Conservation (phyloP, 2,888 invertebrate species). For the Encarsia formosa region DNA sequence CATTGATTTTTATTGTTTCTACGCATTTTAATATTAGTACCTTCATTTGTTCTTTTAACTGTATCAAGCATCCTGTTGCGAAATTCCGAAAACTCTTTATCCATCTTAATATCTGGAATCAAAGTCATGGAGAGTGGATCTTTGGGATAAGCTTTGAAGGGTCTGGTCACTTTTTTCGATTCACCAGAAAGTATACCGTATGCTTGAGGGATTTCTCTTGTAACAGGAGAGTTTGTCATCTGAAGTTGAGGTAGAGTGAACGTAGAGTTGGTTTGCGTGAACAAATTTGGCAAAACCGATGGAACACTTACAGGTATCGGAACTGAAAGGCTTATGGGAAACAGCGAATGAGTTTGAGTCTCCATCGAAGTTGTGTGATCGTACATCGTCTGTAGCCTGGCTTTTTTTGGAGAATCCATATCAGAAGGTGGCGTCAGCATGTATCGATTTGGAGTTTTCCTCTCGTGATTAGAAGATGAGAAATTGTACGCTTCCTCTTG, state of each 20-base stretch:
- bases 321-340: constrained; percentile 11
- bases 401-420: constrained; percentile 37
- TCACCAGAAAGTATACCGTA: constrained; percentile 25
- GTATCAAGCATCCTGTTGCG: constrained; percentile 65
- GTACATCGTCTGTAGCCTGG: constrained; percentile 32
- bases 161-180: constrained; percentile 55
- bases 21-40: constrained; percentile 69
- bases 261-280: constrained; percentile 8
- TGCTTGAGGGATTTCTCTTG: too few species aligned
- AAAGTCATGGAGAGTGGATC: constrained; percentile 62
- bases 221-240: background rate
- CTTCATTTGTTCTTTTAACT: constrained; percentile 63
- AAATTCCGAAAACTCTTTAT: constrained; percentile 66
- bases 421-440: constrained; percentile 44
- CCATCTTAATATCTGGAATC: constrained; percentile 53
- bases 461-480: constrained; percentile 22
- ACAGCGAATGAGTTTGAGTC: background rate
- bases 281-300: constrained; percentile 6
- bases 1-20: constrained; percentile 33
- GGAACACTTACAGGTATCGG: constrained; percentile 7
- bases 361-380: constrained; percentile 6
- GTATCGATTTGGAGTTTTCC: constrained; percentile 35
- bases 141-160: constrained; percentile 70
- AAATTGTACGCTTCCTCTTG: constrained; percentile 12
- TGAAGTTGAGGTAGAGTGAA: background rate